These are phyloP conservation scores for Vireo griseus DNA, from an alignment of 2,797 vertebrate species.

Conservation along the genomic window DNA sequence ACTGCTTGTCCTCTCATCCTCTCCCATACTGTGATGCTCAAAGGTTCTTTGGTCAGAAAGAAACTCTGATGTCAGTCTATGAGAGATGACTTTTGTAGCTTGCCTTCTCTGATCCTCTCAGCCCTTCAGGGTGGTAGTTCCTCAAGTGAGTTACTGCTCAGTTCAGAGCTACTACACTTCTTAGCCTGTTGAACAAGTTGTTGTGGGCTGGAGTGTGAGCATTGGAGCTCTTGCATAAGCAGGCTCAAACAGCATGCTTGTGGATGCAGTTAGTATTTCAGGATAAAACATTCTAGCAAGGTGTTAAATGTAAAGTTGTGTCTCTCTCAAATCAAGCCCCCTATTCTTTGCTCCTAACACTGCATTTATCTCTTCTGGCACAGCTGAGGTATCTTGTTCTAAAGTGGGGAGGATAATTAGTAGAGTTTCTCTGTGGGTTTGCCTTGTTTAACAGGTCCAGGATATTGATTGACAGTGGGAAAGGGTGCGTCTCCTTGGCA, in stretches of 20 bases:
- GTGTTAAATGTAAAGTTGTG: neutral
- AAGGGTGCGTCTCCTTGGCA: conserved; percentile 30
- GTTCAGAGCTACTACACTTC: neutral
- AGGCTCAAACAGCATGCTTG: neutral
- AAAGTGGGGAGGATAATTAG: neutral
- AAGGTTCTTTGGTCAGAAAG: neutral
- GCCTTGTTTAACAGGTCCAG: conserved; percentile 26
- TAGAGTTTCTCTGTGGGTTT: conserved; percentile 25
- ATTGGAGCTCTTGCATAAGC: conserved; percentile 15
- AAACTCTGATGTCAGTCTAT: neutral
- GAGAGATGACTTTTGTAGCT: neutral
- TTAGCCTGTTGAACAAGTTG: conserved; percentile 39
- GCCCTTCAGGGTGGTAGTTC: neutral
- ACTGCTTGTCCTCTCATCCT: neutral
- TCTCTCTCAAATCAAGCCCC: neutral
- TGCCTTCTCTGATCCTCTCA: neutral
- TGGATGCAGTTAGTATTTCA: conserved; percentile 13
- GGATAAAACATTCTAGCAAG: neutral
- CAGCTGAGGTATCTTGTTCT: neutral
- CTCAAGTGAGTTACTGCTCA: neutral
- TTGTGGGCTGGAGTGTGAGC: conserved; percentile 40
- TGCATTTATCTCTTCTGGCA: neutral
- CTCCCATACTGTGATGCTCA: neutral
- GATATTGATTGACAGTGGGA: conserved; percentile 31
- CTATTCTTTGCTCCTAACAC: neutral